Percentiles rank a stretch among this genome's conserved stretches.
phyloP scores from a whole-genome alignment of 1,140 invertebrate genomes.

The Lepidurus couesii region DNA sequence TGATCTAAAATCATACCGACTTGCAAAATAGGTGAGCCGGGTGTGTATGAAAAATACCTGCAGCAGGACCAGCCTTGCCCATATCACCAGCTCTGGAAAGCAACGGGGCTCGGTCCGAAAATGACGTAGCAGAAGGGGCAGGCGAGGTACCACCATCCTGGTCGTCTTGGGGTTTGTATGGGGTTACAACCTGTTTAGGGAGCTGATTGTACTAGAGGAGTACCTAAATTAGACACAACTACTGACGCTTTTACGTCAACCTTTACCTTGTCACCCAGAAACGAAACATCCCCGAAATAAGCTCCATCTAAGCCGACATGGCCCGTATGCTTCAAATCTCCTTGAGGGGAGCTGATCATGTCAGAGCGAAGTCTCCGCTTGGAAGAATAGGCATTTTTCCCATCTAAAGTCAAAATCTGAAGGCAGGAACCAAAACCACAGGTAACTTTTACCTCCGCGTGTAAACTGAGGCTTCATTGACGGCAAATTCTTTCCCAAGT shows the following conservation, averaged over 20 bases:
- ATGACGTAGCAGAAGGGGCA: conserved; percentile 41
- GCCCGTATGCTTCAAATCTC: conserved; percentile 92
- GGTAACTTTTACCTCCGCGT: conserved; percentile 48
- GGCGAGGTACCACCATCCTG: conserved; percentile 35
- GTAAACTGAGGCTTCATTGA: conserved; percentile 55
- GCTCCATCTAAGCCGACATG: conserved; percentile 95
- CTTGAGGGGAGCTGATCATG: conserved; percentile 95
- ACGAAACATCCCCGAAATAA: conserved; percentile 91
- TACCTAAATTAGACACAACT: conserved; percentile 1
- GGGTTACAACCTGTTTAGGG: conserved; percentile 77
- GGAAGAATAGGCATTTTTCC: conserved; percentile 53
- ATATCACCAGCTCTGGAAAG: conserved; percentile 39
- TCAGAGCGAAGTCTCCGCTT: conserved; percentile 65
- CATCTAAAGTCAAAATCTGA: conserved; percentile 43
- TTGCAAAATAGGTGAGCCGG: conserved; percentile 3
- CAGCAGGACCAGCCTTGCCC: conserved; percentile 40
- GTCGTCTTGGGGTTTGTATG: conserved; percentile 62
- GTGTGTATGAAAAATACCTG: conserved; percentile 35
- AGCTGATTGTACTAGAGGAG: conserved; percentile 60
- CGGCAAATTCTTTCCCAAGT: conserved; percentile 73
- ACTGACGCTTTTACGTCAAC: not conserved
- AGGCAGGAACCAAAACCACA: not conserved
- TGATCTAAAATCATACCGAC: conserved; percentile 35
- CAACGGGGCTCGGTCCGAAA: conserved; percentile 45
- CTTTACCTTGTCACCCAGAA: conserved; percentile 58